Conservation (phyloP, 2,888 invertebrate genomes). For the Petrolisthes cinctipes region DNA sequence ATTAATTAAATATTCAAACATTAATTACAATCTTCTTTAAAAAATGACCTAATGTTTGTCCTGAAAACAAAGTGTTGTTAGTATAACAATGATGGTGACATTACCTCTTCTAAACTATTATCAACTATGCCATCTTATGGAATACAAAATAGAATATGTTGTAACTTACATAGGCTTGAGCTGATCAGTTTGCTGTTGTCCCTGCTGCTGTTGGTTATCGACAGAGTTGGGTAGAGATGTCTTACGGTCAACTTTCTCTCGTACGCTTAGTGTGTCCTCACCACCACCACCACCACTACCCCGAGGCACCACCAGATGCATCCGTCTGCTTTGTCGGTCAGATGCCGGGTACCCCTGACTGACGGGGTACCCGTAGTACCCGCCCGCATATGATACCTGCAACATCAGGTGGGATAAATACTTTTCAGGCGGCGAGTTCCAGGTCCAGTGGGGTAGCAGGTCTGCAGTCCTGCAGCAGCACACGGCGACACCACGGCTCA, state of each 20-base stretch:
- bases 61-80: no score
- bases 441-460: conserved; percentile 8
- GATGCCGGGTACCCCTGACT: conserved; percentile 56
- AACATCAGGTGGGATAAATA: conserved; percentile 33
- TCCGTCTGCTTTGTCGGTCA: conserved; percentile 47
- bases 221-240: conserved; percentile 48
- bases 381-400: conserved; percentile 58
- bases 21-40: no score
- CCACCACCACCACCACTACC: conserved; percentile 38
- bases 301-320: conserved; percentile 53
- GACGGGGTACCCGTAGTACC: conserved; percentile 60
- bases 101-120: no score
- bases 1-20: no score
- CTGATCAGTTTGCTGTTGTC: not conserved
- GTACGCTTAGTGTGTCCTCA: conserved; percentile 35
- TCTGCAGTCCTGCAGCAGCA: not conserved
- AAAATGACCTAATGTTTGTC: no score
- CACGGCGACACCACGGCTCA: not conserved
- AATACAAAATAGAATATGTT: no score
- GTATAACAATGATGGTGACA: no score
- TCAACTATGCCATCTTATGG: no score
- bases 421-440: conserved; percentile 30
- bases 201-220: conserved; percentile 35
- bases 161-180: conserved; percentile 17
- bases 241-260: conserved; percentile 54